phyloP scores from a whole-genome alignment of 2,797 vertebrate genomes.

The Chaunax sp. region DNA sequence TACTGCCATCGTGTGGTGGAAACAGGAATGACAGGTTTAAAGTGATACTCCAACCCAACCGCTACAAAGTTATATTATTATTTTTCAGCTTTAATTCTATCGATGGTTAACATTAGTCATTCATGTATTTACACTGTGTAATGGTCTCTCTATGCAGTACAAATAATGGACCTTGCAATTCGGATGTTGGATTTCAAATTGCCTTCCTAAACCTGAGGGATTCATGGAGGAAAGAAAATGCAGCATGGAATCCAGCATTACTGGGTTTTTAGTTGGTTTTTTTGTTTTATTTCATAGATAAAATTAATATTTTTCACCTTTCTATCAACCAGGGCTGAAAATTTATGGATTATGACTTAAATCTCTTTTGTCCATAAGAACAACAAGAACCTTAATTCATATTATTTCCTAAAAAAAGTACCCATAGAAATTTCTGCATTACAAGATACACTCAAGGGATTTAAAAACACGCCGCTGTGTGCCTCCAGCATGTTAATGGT shows the following conservation, averaged over 20 bases:
- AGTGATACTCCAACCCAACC: conserved; percentile 33
- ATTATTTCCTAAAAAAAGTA: no score
- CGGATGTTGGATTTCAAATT: neutral
- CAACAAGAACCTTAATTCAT: no score
- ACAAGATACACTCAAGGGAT: no score
- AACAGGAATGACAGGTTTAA: conserved; percentile 12
- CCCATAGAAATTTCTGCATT: no score
- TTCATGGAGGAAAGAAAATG: neutral
- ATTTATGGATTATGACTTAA: neutral
- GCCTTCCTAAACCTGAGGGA: neutral
- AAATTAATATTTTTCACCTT: neutral
- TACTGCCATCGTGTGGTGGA: conserved; percentile 65
- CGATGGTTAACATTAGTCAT: neutral
- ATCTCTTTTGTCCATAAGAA: no score
- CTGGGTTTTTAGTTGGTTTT: neutral
- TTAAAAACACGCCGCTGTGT: no score
- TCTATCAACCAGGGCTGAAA: neutral
- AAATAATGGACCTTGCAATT: neutral
- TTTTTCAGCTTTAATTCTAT: conserved; percentile 5
- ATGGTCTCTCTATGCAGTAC: neutral
- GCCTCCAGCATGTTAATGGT: no score
- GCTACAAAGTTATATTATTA: neutral
- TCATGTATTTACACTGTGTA: neutral
- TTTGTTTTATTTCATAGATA: neutral
- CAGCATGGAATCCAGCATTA: neutral